Evolutionary conservation across 2,888 invertebrate genomes (phyloP).

Genomic region (Nomada hirtipes): DNA sequence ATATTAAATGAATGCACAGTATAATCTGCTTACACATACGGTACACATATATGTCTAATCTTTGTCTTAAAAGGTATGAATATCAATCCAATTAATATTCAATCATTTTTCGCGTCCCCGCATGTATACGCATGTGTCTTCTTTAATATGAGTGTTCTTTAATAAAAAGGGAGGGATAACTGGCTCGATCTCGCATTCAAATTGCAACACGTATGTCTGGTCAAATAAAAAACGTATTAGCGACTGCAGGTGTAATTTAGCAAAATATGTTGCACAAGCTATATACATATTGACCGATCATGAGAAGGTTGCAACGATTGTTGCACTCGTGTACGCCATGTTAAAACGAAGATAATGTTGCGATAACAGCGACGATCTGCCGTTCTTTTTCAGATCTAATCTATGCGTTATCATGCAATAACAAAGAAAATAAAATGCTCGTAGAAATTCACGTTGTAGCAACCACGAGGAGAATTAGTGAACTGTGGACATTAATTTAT

Average conservation of each 20-base stretch:
- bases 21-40: too few species aligned
- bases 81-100: not conserved
- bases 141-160: not conserved
- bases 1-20: too few species aligned
- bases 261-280: not conserved
- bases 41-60: not conserved
- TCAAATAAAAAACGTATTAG: not conserved
- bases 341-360: slow-evolving; percentile 9
- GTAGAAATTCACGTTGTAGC: slow-evolving; percentile 7
- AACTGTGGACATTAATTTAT: slow-evolving; percentile 2
- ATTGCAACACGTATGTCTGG: not conserved
- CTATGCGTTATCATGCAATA: not conserved
- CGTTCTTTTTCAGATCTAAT: slow-evolving; percentile 24
- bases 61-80: not conserved
- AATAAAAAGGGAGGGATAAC: slow-evolving; percentile 20
- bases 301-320: not conserved
- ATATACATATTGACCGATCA: not conserved
- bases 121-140: slow-evolving; percentile 19
- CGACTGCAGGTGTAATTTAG: not conserved
- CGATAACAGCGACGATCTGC: not conserved
- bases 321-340: not conserved
- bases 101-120: not conserved
- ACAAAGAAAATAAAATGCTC: slow-evolving; percentile 23
- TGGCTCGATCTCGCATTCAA: not conserved
- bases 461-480: not conserved